These are phyloP conservation scores for Phrynosoma blainvillii DNA, from an alignment of 2,113 vertebrate species.

Conservation along the genomic window DNA sequence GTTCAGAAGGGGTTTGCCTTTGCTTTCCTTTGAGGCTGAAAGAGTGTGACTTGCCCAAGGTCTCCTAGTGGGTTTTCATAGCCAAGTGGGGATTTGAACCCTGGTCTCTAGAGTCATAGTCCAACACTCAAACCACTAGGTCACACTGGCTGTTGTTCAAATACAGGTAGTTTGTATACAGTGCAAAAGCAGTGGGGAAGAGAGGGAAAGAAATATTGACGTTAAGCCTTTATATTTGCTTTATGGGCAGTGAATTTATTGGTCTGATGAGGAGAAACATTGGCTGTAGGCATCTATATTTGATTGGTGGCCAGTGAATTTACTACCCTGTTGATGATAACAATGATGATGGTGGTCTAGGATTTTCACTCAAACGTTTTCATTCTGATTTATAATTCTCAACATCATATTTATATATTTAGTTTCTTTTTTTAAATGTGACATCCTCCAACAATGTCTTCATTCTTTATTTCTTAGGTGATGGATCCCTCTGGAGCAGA, in stretches of 20 bases:
- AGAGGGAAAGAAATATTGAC: too few species aligned
- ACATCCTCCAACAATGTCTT: background rate
- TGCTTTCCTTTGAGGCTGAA: too few species aligned
- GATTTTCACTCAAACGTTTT: background rate
- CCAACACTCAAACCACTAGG: too few species aligned
- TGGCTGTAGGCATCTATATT: background rate
- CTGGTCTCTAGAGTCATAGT: too few species aligned
- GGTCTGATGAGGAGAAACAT: background rate
- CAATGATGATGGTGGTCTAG: background rate
- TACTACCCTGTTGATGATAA: background rate
- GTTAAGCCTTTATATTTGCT: background rate
- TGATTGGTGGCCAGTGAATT: background rate
- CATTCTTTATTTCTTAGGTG: background rate
- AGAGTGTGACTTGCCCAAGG: too few species aligned
- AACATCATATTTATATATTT: background rate
- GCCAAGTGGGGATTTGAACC: too few species aligned
- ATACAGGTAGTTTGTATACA: too few species aligned
- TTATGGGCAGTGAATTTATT: background rate
- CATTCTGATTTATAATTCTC: background rate
- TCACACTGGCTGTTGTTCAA: too few species aligned
- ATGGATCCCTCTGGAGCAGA: conserved; percentile 8
- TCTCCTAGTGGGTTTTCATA: too few species aligned
- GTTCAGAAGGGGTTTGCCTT: too few species aligned
- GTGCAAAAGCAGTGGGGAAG: background rate
- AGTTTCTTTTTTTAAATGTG: background rate